Evolutionary conservation across 2,113 vertebrate genomes (phyloP).

Genomic region (Pogonocichla stellata): DNA sequence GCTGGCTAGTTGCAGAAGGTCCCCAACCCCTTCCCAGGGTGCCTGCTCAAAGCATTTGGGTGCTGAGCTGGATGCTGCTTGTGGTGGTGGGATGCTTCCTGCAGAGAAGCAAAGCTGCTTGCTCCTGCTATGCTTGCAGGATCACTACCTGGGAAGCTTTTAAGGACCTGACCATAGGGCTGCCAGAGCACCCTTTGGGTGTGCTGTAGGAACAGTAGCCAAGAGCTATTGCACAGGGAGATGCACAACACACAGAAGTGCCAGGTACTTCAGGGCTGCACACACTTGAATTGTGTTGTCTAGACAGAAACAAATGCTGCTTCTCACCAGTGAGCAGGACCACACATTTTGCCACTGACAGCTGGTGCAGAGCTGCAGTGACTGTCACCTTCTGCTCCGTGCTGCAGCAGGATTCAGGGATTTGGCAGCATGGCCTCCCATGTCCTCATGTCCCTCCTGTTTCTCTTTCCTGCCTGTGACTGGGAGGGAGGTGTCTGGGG

Average conservation of each 20-base stretch:
- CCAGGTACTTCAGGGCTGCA: neutral
- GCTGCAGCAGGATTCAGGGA: neutral
- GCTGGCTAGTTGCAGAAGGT: neutral
- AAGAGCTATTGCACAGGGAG: neutral
- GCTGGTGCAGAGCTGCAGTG: neutral
- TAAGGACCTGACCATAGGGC: neutral
- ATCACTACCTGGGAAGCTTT: neutral
- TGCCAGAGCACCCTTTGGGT: neutral
- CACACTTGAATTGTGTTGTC: neutral
- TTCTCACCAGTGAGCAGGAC: neutral
- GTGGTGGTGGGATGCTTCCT: neutral
- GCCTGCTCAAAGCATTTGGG: neutral
- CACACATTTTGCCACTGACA: neutral
- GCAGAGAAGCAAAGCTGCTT: neutral
- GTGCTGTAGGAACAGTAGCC: accelerated
- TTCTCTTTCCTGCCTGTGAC: neutral
- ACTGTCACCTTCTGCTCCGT: neutral
- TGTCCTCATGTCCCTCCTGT: accelerated
- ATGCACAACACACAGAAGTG: neutral
- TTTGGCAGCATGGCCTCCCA: neutral
- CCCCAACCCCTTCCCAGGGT: neutral
- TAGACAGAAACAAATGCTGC: neutral
- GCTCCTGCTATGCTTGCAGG: neutral
- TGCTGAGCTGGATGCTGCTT: neutral
- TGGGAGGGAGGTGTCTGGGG: accelerated